Percentiles rank a stretch among this genome's conserved stretches.
phyloP scores from a whole-genome alignment of 2,797 vertebrate genomes.

The Epinephelus coioides region DNA sequence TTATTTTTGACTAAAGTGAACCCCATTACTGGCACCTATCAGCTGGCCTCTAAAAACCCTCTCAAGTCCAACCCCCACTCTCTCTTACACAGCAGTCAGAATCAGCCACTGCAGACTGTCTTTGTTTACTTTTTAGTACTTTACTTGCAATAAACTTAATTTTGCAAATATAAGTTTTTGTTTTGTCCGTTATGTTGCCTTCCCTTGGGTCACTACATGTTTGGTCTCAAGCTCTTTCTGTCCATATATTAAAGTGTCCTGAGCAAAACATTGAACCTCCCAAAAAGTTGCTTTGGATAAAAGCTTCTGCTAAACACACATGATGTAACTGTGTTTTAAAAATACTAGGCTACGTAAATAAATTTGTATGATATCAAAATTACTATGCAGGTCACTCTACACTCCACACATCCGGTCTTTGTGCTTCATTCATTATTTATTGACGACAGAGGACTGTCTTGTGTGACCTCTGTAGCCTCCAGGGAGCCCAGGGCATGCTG shows the following conservation, averaged over 20 bases:
- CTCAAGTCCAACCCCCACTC: not conserved
- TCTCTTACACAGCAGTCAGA: too few species aligned
- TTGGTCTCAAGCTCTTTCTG: too few species aligned
- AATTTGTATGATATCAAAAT: not conserved
- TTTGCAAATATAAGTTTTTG: too few species aligned
- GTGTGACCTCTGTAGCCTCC: constrained; percentile 60
- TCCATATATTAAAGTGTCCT: not conserved
- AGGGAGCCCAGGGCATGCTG: constrained; percentile 64
- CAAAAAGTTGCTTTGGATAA: not conserved
- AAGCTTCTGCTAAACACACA: not conserved
- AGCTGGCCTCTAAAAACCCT: not conserved
- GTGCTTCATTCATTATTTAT: constrained; percentile 66
- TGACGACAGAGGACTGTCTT: constrained; percentile 55
- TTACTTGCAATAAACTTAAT: too few species aligned
- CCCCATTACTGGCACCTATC: not conserved
- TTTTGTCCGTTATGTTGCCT: too few species aligned
- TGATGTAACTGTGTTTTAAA: not conserved
- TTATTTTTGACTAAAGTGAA: too few species aligned
- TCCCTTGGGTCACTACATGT: too few species aligned
- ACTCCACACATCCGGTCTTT: constrained; percentile 40
- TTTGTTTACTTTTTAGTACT: too few species aligned
- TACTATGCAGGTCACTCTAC: not conserved
- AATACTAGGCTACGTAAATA: too few species aligned
- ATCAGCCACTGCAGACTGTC: too few species aligned
- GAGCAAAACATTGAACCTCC: not conserved